phyloP scores from a whole-genome alignment of 2,113 vertebrate genomes.

The Oxyura jamaicensis region DNA sequence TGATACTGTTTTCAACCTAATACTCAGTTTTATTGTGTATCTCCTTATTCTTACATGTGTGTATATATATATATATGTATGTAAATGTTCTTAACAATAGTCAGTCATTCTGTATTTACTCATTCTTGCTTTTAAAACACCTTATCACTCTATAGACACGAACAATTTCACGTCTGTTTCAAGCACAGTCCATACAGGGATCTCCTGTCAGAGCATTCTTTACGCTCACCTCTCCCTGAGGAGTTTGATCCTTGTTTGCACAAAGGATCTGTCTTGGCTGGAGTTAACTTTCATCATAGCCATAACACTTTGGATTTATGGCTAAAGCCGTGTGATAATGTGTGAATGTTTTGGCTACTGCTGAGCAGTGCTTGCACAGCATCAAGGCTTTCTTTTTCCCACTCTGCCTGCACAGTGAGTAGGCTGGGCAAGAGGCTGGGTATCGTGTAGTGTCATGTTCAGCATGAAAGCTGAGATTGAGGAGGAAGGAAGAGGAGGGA shows the following conservation, averaged over 20 bases:
- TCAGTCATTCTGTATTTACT: background rate
- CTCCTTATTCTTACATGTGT: background rate
- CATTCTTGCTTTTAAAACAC: background rate
- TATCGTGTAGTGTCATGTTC: background rate
- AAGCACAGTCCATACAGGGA: background rate
- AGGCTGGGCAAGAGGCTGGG: background rate
- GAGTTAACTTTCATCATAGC: background rate
- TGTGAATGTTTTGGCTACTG: background rate
- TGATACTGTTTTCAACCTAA: background rate
- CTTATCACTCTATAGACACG: background rate
- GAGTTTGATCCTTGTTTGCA: background rate
- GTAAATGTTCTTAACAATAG: background rate
- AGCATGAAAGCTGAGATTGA: background rate
- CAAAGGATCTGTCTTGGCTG: background rate
- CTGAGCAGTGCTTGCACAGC: background rate
- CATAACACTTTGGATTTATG: background rate
- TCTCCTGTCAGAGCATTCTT: background rate
- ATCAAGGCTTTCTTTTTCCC: background rate
- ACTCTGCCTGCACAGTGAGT: background rate
- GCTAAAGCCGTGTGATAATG: background rate
- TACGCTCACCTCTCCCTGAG: background rate
- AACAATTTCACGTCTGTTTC: background rate
- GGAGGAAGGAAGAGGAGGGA: background rate
- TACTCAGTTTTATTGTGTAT: background rate
- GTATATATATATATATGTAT: background rate